A percentile compares a stretch with the other conserved stretches of the same genome.
Conservation (phyloP, 2,888 invertebrate genomes). For the Endotricha flammealis region DNA sequence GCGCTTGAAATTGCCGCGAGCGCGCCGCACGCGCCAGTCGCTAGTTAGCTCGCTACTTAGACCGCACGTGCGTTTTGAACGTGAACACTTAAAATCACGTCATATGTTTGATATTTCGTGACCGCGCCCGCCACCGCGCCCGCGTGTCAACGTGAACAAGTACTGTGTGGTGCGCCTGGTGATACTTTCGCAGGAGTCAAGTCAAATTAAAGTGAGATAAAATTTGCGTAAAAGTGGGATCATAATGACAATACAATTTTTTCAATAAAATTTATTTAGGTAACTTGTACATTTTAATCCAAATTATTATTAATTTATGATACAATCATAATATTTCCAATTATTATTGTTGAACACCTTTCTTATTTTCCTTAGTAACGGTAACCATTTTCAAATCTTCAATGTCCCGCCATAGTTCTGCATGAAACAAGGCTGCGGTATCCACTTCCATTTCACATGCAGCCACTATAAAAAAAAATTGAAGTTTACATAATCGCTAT, state of each 20-base stretch:
- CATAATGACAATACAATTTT: too few species aligned
- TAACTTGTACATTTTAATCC: too few species aligned
- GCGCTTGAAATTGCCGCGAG: constrained; percentile 14
- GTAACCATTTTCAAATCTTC: constrained; percentile 31
- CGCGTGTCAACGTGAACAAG: constrained; percentile 13
- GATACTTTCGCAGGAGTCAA: too few species aligned
- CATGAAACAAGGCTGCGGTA: constrained; percentile 48
- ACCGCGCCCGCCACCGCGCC: constrained; percentile 16
- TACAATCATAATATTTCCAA: too few species aligned
- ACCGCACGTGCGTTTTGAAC: constrained; percentile 13
- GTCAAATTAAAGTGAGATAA: too few species aligned
- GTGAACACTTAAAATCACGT: constrained; percentile 11
- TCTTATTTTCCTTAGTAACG: too few species aligned
- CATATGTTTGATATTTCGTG: constrained; percentile 12
- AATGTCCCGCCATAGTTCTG: constrained; percentile 43
- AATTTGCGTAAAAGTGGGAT: too few species aligned
- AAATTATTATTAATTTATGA: too few species aligned
- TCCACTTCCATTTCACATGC: constrained; percentile 56
- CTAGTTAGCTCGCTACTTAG: constrained; percentile 13
- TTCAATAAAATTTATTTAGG: too few species aligned
- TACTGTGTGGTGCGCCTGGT: too few species aligned
- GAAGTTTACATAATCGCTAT: too few species aligned
- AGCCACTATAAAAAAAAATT: constrained; percentile 32
- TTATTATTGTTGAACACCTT: constrained; percentile 5
- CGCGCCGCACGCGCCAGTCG: constrained; percentile 13